Percentiles rank a stretch among this genome's conserved stretches.
phyloP scores from a whole-genome alignment of 1,140 invertebrate species.

The Heliothis virescens region DNA sequence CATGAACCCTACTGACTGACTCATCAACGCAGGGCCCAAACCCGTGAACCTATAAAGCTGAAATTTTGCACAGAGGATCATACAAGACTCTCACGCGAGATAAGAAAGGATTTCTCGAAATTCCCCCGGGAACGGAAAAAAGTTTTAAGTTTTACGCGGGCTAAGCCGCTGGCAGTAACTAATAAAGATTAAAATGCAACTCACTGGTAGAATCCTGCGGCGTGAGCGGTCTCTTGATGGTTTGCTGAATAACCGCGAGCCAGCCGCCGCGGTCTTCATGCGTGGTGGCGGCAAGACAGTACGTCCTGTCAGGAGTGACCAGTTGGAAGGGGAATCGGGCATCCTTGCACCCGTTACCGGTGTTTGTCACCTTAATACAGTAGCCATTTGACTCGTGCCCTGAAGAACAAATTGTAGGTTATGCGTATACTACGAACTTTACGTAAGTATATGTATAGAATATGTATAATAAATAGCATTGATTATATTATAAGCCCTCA shows the following conservation, averaged over 20 bases:
- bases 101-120: not conserved
- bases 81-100: too few relatives aligned
- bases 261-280: constrained; percentile 93
- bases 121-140: too few relatives aligned
- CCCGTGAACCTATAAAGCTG: too few relatives aligned
- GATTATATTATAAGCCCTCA: too few relatives aligned
- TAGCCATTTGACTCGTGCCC: constrained; percentile 92
- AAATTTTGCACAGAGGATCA: too few relatives aligned
- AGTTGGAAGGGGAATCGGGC: constrained; percentile 94
- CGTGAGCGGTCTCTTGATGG: constrained; percentile 92
- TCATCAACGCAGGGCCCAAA: too few relatives aligned
- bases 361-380: constrained; percentile 85
- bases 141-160: not conserved
- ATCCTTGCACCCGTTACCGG: constrained; percentile 89
- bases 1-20: too few relatives aligned
- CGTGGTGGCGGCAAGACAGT: constrained; percentile 92
- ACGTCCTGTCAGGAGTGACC: constrained; percentile 93
- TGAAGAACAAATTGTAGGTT: constrained; percentile 54
- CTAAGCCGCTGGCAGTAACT: not conserved
- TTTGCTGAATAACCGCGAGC: constrained; percentile 91
- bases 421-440: too few relatives aligned
- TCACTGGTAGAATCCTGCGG: constrained; percentile 93
- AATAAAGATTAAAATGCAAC: constrained; percentile 61
- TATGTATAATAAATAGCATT: too few relatives aligned
- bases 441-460: too few relatives aligned